Conservation (phyloP, 1,140 invertebrate genomes). For the Oncopodura yosiiana region DNA sequence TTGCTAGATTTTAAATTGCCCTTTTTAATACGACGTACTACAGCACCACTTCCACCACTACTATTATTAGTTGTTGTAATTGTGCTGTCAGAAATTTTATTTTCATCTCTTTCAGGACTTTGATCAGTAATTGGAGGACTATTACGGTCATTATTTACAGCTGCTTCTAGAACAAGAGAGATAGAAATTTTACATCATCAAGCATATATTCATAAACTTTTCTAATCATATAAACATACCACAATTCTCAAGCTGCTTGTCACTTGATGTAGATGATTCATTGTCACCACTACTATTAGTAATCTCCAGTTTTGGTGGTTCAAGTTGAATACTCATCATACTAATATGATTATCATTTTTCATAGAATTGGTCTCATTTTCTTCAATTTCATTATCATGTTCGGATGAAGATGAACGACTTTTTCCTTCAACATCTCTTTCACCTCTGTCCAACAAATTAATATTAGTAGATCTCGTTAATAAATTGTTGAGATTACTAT, state of each 20-base stretch:
- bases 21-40: constrained; percentile 55
- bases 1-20: constrained; percentile 53
- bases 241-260: constrained; percentile 19
- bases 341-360: constrained; percentile 21
- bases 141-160: constrained; percentile 8
- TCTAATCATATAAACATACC: constrained; percentile 3
- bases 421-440: not conserved
- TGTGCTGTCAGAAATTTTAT: constrained; percentile 14
- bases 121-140: constrained; percentile 8
- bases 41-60: constrained; percentile 14
- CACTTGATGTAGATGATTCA: constrained; percentile 3
- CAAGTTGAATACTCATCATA: constrained; percentile 20
- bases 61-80: constrained; percentile 1
- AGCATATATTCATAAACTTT: not conserved
- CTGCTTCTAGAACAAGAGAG: constrained; percentile 1
- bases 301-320: too few relatives aligned
- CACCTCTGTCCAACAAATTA: not conserved
- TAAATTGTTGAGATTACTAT: not conserved
- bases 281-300: too few relatives aligned
- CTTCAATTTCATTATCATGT: too few relatives aligned
- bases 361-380: not conserved
- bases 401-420: not conserved
- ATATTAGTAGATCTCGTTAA: not conserved
- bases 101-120: constrained; percentile 14
- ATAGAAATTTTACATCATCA: too few relatives aligned